Base-by-base conservation (phyloP, 2,113 vertebrate species). In the Chlorodrepanis virens region DNA sequence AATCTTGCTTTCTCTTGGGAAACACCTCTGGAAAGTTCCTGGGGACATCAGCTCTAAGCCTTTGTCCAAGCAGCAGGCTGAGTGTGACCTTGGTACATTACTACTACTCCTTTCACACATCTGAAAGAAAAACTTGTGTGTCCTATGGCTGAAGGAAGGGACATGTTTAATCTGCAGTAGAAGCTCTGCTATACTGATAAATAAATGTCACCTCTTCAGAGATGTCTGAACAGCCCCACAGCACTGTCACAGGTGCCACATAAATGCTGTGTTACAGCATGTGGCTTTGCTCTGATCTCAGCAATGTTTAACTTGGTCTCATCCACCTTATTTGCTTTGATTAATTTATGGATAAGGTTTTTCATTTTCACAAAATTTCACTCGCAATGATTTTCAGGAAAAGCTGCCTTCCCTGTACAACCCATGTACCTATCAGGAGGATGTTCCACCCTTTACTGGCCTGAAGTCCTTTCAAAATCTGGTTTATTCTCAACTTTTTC, bases 351-450 rank as follows among this genome's bases (percentile, higher is more conserved):
- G 60, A 40, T 42, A 42, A 49, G 14, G 11, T 21, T 86, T 47
- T 61, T 75, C 2, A 53, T 35, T 60, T 59, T 16, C 74, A 54
- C 23, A 5, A 33, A 68, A 15, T 49, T 68, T 28, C 35, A 14
- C 35, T 54, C 33, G 53, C 47, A 33, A 12, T 47, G 53, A 42
- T 40, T 74, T 52, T 42, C 72, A 45, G 7, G 14, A 18, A n/a
- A 78, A 82, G n/a, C 52, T n/a, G 12, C 50, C 45, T 72, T 47
- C 33, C 40, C 42, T 65, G 11, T 39, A 15, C 12, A 56, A 6
- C 40, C 37, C 40, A 10, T 27, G 23, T 2, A 3, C 15, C 45
- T 0, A 0, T n/a, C 14, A 61, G 35, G 52, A 72, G 31, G 50
- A 6, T 27, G 61, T 59, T 19, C 16, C 14, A 63, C 24, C 6